These are phyloP conservation scores for Meles meles DNA, from an alignment of 2,113 vertebrate species.

Conservation along the genomic window DNA sequence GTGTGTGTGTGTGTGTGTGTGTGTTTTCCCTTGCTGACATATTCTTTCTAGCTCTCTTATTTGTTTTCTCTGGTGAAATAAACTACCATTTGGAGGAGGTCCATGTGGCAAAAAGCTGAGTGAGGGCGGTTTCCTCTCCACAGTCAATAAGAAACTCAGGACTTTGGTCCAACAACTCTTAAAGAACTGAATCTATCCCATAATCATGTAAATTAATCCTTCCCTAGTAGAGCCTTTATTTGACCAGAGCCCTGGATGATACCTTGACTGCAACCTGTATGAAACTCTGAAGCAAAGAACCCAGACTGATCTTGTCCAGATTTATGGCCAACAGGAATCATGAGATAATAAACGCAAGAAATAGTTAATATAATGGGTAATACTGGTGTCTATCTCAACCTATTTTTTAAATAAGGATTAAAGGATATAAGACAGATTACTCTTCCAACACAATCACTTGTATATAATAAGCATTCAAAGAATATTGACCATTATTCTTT, in stretches of 20 bases:
- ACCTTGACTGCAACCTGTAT: neutral
- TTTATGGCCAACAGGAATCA: neutral
- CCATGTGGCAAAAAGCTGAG: neutral
- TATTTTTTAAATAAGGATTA: neutral
- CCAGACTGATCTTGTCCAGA: neutral
- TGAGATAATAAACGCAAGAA: neutral
- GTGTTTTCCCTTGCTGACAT: neutral
- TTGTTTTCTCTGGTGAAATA: neutral
- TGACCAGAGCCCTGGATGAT: neutral
- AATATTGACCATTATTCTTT: neutral
- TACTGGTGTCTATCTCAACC: neutral
- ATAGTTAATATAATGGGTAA: neutral
- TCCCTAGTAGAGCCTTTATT: neutral
- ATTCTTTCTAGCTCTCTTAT: neutral
- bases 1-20: neutral
- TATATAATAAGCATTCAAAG: neutral
- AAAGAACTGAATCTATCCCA: neutral
- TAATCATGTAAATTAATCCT: neutral
- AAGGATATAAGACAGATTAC: neutral
- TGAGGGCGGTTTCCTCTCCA: neutral
- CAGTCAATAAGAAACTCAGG: neutral
- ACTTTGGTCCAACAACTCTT: neutral
- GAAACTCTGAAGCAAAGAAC: neutral
- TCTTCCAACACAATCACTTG: neutral
- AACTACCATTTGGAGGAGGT: neutral